Evolutionary conservation across 2,113 vertebrate species (phyloP).

Genomic region (Opisthocomus hoazin): DNA sequence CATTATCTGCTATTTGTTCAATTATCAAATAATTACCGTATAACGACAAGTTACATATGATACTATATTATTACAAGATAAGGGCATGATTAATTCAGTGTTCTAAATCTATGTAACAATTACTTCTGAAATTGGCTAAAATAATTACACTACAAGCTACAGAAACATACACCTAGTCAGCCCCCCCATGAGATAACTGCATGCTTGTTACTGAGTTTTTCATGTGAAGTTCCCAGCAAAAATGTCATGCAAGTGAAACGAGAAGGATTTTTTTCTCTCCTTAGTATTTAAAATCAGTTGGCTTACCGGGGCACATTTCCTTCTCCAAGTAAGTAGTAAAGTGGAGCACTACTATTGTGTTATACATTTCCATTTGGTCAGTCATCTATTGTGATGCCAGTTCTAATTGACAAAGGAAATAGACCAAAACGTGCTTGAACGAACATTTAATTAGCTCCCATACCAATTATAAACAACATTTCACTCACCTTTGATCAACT

Average conservation of each 20-base stretch:
- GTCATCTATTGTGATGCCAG: background rate
- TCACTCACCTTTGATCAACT: slow-evolving; percentile 54
- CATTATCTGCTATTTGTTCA: background rate
- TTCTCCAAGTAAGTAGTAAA: background rate
- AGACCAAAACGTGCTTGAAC: background rate
- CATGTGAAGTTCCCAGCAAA: background rate
- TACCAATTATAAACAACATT: slow-evolving; percentile 43
- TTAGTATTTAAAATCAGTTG: background rate
- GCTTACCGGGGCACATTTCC: background rate
- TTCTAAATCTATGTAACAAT: slow-evolving; percentile 9
- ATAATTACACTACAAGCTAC: slow-evolving; percentile 6
- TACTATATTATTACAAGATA: background rate
- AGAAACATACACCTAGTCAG: background rate
- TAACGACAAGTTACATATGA: slow-evolving; percentile 23
- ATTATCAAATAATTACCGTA: slow-evolving; percentile 9
- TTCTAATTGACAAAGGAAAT: slow-evolving; percentile 56
- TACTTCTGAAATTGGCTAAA: slow-evolving; percentile 36
- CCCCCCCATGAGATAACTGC: background rate
- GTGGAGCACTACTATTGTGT: background rate
- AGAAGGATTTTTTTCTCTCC: background rate
- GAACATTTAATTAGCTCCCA: slow-evolving; percentile 39
- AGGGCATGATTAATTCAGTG: slow-evolving; percentile 9
- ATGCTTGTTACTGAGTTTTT: background rate
- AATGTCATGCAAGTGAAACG: background rate
- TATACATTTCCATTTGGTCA: slow-evolving; percentile 17